Evolutionary conservation across 2,113 vertebrate species (phyloP), one percentile per base, ranked within the genome.

Genomic region (Dicentrarchus labrax): DNA sequence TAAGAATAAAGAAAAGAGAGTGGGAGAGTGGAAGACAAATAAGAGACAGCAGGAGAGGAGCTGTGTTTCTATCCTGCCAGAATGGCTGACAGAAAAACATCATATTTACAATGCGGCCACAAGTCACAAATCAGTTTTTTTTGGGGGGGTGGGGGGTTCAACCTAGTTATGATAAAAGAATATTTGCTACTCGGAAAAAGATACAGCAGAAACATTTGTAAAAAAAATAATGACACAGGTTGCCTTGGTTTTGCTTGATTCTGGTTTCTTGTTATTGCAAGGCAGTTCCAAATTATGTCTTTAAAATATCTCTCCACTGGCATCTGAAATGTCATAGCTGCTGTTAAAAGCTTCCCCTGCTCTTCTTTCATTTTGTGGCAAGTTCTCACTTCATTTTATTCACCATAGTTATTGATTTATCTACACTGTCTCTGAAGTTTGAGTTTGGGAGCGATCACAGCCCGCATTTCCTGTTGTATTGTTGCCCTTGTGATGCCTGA

Each of bases 1-100:
- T 38, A 43, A 47, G 21, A 70, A 70, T 45, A 70, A 69, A 69
- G 38, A 45, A 17, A 61, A 11, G 4, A 66, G 41, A 62, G 51
- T 4, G 16, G 36, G 48, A 24, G 48, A 53, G 38, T 30, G 39
- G 66, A 62, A 70, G n/a, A 64, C 30, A 61, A 13, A 74, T 72
- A 57, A 72, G 13, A 48, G 43, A 60, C 43, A 43, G 43, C 54
- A 57, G 21, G 22, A 43, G 30, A 8, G 62, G 24, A 67, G 43
- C 43, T 74, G 62, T 13, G n/a, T 24, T 50, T 81, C 41, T 41
- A 45, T 59, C 10, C 11, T 51, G 51, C 13, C n/a, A 17, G 21
- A 56, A 39, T 22, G 21, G 4, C 43, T 12, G 41, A n/a, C 51
- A 1, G 0, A 57, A 66, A 66, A 30, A 10, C 12, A 24, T 56